Evolutionary conservation across 2,797 vertebrate genomes (phyloP), one percentile per base, ranked within the genome.

Genomic region (Amniataba percoides): DNA sequence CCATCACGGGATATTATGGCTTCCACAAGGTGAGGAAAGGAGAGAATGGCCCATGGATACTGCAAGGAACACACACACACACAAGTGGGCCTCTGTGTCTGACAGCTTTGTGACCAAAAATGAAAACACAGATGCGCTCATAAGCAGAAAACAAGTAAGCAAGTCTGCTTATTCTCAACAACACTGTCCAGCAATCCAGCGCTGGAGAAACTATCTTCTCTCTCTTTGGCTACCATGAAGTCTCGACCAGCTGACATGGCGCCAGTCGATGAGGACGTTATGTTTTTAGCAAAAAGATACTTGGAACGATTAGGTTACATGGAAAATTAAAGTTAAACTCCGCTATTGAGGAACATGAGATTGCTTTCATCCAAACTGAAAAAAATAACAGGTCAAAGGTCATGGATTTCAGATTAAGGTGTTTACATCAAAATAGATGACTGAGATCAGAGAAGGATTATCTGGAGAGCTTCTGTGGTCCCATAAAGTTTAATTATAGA

Each of bases 1-100:
- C 95, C 94, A 96, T 96, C 96, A 97, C 95, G 93, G 88, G 87
- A 88, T 94, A 96, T 97, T 97, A 97, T 95, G 94, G 95, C 93
- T 94, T 96, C 94, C 93, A 93, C 94, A 94, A 96, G 94, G 95
- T 95, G 95, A 96, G 91, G 94, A 95, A 83, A 92, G 77, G 88
- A 94, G 95, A 96, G 94, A 94, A 94, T 94, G 90, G 82, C 77
- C 80, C 68, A 58, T 62, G 77, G 69, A 85, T 75, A 83, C 67
- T 52, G 55, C 62, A 62, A 76, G 27, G n/a, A 68, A 42, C 63
- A 61, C 63, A 65, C 62, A 76, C 77, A 79, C 65, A 80, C 19
- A 74, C 68, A 67, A 39, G 45, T 60, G 40, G 21, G 66, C 48
- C 23, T 62, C 51, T 49, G 40, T 76, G 80, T 78, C 78, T 18